These are phyloP conservation scores for Diadumene lineata DNA, from an alignment of 92 coral and sea anemone genomes.

Conservation along the genomic window DNA sequence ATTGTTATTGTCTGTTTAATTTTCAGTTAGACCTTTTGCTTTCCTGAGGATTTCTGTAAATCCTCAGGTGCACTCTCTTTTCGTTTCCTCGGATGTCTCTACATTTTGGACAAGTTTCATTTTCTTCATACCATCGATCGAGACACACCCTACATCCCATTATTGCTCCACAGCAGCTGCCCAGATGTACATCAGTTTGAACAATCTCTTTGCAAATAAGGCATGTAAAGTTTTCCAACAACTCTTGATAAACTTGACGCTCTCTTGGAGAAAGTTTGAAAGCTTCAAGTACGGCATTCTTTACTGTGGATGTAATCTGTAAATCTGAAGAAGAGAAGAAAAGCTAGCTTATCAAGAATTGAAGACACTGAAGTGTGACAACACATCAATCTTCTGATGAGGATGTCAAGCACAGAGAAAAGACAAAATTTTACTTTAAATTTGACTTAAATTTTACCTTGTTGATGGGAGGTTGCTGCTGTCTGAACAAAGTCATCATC, in stretches of 20 bases:
- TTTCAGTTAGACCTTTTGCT: too few relatives aligned
- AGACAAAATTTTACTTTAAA: too few relatives aligned
- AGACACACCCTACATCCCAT: constrained; percentile 15
- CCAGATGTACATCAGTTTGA: constrained; percentile 11
- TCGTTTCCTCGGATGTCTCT: constrained; percentile 7
- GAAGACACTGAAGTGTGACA: too few relatives aligned
- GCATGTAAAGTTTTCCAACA: constrained; percentile 20
- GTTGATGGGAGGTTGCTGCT: constrained; percentile 26
- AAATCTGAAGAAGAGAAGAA: too few relatives aligned
- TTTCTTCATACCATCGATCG: constrained; percentile 5
- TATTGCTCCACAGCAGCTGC: constrained; percentile 13
- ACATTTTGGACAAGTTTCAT: constrained; percentile 17
- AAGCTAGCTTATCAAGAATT: too few relatives aligned
- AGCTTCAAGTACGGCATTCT: constrained; percentile 13
- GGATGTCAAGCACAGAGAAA: too few relatives aligned
- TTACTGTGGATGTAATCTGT: too few relatives aligned
- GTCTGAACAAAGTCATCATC: background rate
- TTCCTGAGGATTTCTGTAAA: constrained; percentile 4
- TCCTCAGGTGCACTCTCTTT: background rate
- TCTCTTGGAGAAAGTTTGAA: constrained; percentile 22
- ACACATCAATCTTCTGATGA: too few relatives aligned
- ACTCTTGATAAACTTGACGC: constrained; percentile 4
- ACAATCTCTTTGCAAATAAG: constrained; percentile 18
- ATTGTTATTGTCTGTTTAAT: too few relatives aligned
- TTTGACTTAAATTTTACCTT: too few relatives aligned